Conservation (phyloP, 2,797 vertebrate species). For the Chaenodraco wilsoni region DNA sequence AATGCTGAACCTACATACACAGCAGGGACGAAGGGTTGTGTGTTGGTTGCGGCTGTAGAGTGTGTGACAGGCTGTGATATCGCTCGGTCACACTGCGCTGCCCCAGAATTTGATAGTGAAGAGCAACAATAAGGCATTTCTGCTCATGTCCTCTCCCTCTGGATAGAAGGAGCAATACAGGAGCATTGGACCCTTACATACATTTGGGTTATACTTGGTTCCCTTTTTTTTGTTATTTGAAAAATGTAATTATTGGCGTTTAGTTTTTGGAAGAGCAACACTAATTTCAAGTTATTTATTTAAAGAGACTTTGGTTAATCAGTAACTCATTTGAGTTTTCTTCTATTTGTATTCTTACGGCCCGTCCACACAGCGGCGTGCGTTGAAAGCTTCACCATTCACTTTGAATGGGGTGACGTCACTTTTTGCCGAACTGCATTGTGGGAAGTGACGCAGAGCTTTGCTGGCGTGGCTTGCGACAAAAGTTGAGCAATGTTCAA, state of each 20-base stretch:
- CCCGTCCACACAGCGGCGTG: no score
- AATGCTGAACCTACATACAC: slow-evolving; percentile 8
- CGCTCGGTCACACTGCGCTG: slow-evolving; percentile 49
- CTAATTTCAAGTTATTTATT: slow-evolving; percentile 8
- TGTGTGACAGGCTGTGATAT: slow-evolving; percentile 61
- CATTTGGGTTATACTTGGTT: not conserved
- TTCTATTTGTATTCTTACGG: not conserved
- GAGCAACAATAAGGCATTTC: slow-evolving; percentile 43
- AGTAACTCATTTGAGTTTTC: not conserved
- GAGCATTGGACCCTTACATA: not conserved
- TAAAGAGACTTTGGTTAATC: not conserved
- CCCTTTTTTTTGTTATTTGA: not conserved
- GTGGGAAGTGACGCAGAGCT: no score
- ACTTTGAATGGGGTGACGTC: no score
- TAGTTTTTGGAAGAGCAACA: slow-evolving; percentile 1
- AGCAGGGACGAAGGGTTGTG: slow-evolving; percentile 8
- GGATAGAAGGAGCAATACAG: not conserved
- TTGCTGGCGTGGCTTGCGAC: no score
- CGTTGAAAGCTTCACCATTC: no score
- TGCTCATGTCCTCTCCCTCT: not conserved
- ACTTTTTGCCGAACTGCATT: no score
- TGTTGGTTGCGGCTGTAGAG: slow-evolving; percentile 26
- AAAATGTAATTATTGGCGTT: not conserved
- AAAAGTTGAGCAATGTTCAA: no score
- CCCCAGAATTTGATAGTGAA: slow-evolving; percentile 44